These are phyloP conservation scores for Rachycentron canadum DNA, from an alignment of 2,797 vertebrate genomes.

Conservation along the genomic window DNA sequence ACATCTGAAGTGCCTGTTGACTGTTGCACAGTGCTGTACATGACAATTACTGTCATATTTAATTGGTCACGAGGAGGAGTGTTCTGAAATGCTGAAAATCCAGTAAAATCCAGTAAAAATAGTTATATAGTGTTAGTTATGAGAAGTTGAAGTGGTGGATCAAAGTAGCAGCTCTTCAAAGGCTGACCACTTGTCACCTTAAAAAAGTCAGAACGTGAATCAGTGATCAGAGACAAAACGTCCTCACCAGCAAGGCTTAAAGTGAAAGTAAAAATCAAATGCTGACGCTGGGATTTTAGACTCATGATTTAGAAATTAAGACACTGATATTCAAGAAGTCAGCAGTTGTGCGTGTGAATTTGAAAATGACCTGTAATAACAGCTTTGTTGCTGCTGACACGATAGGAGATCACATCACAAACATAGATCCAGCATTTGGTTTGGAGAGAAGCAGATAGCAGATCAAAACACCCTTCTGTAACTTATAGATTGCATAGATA, in stretches of 20 bases:
- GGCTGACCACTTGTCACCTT: slow-evolving; percentile 28
- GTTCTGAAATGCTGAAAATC: background rate
- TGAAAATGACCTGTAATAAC: slow-evolving; percentile 15
- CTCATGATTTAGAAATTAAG: slow-evolving; percentile 5
- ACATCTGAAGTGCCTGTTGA: background rate
- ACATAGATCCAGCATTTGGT: slow-evolving; percentile 18
- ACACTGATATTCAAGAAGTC: background rate
- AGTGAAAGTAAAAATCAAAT: slow-evolving; percentile 50
- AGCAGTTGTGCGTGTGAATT: background rate
- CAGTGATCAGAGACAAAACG: slow-evolving; percentile 43
- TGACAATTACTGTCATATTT: background rate
- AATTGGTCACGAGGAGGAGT: background rate
- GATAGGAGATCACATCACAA: slow-evolving; percentile 29
- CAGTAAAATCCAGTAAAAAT: slow-evolving; percentile 1
- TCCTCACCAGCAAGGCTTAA: slow-evolving; percentile 36
- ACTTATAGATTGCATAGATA: slow-evolving; percentile 44
- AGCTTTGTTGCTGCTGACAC: slow-evolving; percentile 12
- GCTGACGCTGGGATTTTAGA: slow-evolving; percentile 2
- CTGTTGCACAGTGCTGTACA: background rate
- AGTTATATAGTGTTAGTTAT: slow-evolving; percentile 24
- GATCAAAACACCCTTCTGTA: slow-evolving; percentile 36
- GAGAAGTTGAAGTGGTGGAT: slow-evolving; percentile 19
- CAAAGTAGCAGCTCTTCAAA: slow-evolving; percentile 56
- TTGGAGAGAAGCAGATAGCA: slow-evolving; percentile 11
- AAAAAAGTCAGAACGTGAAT: slow-evolving; percentile 35